These are phyloP conservation scores for Diglossa cyanea DNA, from an alignment of 2,797 vertebrate species.

Conservation along the genomic window DNA sequence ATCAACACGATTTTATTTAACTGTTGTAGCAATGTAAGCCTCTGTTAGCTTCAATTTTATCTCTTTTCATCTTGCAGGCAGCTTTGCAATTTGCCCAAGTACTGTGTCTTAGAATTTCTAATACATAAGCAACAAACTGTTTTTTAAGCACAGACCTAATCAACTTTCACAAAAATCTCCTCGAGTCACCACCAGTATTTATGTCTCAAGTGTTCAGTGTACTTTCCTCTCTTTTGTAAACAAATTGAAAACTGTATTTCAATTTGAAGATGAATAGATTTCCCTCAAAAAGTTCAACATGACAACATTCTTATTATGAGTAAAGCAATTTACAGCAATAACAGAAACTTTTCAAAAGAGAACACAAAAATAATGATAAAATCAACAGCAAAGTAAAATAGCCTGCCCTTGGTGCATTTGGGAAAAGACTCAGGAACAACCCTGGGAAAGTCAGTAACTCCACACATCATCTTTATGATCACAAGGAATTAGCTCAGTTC, in stretches of 20 bases:
- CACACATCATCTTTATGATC: neutral
- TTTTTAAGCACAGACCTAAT: neutral
- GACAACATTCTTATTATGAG: neutral
- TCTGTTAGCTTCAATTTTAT: neutral
- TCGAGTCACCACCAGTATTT: neutral
- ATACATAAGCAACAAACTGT: neutral
- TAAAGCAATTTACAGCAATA: neutral
- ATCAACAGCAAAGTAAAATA: neutral
- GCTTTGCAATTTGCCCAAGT: neutral
- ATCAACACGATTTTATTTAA: neutral
- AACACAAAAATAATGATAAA: neutral
- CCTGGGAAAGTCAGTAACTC: neutral
- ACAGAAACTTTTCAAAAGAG: neutral
- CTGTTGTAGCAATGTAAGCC: neutral
- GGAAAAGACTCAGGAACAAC: fast-evolving
- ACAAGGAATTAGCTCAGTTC: neutral
- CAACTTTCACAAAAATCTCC: neutral
- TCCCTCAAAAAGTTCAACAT: neutral
- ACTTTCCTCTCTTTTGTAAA: neutral
- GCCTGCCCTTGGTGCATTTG: neutral
- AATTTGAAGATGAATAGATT: neutral
- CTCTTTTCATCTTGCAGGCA: neutral
- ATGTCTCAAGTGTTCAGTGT: neutral
- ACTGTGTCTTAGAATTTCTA: neutral
- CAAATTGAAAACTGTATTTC: neutral